Conservation (phyloP, 1,140 invertebrate species). For the Oreohelix idahoensis region DNA sequence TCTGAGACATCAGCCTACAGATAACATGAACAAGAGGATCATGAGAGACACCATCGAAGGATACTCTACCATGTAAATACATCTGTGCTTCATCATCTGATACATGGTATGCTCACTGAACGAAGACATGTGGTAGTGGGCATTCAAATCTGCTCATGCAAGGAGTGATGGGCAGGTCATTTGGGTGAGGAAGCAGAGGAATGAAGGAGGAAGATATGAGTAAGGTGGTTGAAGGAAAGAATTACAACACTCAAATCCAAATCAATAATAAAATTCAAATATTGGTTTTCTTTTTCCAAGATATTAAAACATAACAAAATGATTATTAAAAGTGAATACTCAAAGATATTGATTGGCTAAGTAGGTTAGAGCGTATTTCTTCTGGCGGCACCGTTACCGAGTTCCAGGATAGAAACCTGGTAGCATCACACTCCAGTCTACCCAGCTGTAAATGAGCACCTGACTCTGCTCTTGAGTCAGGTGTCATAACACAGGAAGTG, state of each 20-base stretch:
- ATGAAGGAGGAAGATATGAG: neutral
- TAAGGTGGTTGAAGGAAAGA: neutral
- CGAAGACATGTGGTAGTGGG: conserved; percentile 98
- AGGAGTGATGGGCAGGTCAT: neutral
- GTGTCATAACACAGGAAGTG: too few relatives aligned
- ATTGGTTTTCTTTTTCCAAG: too few relatives aligned
- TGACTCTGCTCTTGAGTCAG: too few relatives aligned
- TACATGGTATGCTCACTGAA: conserved; percentile 97
- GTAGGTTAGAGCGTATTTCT: too few relatives aligned
- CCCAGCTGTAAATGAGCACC: too few relatives aligned
- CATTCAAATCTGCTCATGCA: conserved; percentile 53
- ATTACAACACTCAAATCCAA: neutral
- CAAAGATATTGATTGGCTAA: too few relatives aligned
- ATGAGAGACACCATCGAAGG: conserved; percentile 54
- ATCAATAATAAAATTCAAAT: neutral
- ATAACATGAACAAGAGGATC: neutral
- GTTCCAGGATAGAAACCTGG: too few relatives aligned
- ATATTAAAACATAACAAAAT: too few relatives aligned
- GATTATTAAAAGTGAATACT: too few relatives aligned
- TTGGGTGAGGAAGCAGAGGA: neutral
- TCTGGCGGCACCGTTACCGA: too few relatives aligned
- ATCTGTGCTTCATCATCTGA: conserved; percentile 93
- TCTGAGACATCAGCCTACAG: too few relatives aligned
- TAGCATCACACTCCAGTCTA: too few relatives aligned
- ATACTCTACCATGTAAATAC: conserved; percentile 97